Conservation (phyloP, 2,113 vertebrate species). For the Xiphophorus hellerii region DNA sequence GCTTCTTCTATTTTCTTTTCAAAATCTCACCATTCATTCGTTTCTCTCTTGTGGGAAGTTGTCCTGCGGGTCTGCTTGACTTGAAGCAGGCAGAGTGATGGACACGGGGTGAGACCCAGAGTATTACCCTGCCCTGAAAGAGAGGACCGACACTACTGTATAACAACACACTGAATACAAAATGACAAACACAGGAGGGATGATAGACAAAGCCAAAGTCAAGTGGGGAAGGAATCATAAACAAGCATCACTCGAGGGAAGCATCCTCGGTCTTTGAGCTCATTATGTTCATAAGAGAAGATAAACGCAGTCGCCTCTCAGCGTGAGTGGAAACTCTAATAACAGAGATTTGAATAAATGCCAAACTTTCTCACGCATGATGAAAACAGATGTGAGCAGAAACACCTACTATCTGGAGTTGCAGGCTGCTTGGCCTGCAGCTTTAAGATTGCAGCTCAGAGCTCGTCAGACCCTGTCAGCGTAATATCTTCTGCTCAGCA, state of each 20-base stretch:
- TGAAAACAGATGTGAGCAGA: slow-evolving; percentile 52
- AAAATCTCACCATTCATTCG: slow-evolving; percentile 51
- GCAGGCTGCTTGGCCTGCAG: slow-evolving; percentile 58
- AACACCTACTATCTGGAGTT: slow-evolving; percentile 63
- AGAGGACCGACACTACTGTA: slow-evolving; percentile 42
- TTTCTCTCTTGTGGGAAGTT: slow-evolving; percentile 48
- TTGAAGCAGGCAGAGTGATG: slow-evolving; percentile 57
- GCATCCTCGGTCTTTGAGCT: slow-evolving; percentile 63
- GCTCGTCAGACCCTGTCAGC: slow-evolving; percentile 38
- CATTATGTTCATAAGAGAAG: slow-evolving; percentile 65
- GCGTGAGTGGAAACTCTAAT: slow-evolving; percentile 53
- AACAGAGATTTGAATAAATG: slow-evolving; percentile 57
- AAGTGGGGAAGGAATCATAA: slow-evolving; percentile 51
- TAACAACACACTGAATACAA: slow-evolving; percentile 45
- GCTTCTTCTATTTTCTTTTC: slow-evolving; percentile 23
- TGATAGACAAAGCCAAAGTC: slow-evolving; percentile 50
- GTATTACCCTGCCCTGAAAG: slow-evolving; percentile 47
- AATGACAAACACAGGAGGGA: slow-evolving; percentile 38
- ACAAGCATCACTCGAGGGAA: slow-evolving; percentile 46
- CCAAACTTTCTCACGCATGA: slow-evolving; percentile 53
- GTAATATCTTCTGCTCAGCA: slow-evolving; percentile 66
- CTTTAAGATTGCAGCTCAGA: slow-evolving; percentile 62
- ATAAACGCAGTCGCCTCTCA: slow-evolving; percentile 65
- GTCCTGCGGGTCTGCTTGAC: slow-evolving; percentile 62
- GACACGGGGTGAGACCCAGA: slow-evolving; percentile 51